phyloP scores from a whole-genome alignment of 2,888 invertebrate species.

The Eristalis tenax region DNA sequence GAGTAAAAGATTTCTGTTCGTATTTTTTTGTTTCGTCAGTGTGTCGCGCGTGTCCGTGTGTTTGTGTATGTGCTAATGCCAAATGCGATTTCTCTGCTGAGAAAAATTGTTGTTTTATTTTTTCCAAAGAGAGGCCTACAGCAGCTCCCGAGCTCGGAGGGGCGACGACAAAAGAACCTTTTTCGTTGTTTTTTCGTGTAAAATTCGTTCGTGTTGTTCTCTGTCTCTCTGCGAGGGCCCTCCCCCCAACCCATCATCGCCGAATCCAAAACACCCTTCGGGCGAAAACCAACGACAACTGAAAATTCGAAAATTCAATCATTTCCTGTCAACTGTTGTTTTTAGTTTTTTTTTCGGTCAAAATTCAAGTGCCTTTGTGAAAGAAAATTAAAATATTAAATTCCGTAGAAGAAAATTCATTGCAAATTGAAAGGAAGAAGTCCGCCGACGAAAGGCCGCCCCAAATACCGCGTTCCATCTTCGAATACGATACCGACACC shows the following conservation, averaged over 20 bases:
- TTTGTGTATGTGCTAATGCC: slow-evolving; percentile 66
- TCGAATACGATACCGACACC: neutral
- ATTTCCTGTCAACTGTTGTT: neutral
- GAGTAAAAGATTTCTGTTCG: slow-evolving; percentile 35
- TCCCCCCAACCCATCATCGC: neutral
- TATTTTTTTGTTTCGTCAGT: slow-evolving; percentile 19
- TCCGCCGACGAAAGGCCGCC: neutral
- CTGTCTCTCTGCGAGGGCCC: neutral
- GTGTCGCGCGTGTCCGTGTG: slow-evolving; percentile 56
- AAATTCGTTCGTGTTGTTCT: neutral
- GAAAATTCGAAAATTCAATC: neutral
- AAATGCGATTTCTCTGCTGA: slow-evolving; percentile 72
- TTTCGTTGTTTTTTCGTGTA: slow-evolving; percentile 27
- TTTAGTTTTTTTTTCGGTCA: slow-evolving; percentile 18
- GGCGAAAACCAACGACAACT: neutral
- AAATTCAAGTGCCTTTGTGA: slow-evolving; percentile 48
- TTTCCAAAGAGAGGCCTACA: neutral
- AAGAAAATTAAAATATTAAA: slow-evolving; percentile 48
- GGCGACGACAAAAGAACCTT: slow-evolving; percentile 39
- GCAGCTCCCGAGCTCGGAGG: slow-evolving; percentile 26
- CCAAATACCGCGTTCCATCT: neutral
- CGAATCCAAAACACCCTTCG: neutral
- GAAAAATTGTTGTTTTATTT: slow-evolving; percentile 37
- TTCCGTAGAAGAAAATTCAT: slow-evolving; percentile 1
- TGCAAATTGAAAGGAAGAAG: slow-evolving; percentile 15